Conservation (phyloP, 2,797 vertebrate genomes). For the Cuniculus paca region DNA sequence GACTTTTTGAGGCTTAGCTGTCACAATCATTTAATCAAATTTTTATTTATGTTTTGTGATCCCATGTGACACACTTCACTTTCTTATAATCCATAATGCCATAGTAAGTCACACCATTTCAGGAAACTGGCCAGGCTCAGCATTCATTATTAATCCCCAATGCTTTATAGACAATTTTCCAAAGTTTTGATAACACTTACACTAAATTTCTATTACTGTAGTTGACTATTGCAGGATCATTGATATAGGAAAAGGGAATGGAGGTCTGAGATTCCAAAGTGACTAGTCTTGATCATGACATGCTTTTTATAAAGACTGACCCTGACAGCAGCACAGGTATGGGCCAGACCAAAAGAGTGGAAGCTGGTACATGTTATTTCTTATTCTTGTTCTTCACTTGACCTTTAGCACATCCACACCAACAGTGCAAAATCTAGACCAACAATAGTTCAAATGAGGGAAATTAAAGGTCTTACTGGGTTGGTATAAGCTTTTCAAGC, state of each 20-base stretch:
- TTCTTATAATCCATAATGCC: conserved; percentile 68
- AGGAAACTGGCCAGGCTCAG: conserved; percentile 76
- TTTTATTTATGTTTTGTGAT: conserved; percentile 69
- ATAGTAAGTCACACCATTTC: conserved; percentile 73
- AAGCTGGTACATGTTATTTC: conserved; percentile 54
- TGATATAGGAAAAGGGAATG: conserved; percentile 73
- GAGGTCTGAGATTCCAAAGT: conserved; percentile 10
- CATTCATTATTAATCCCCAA: conserved; percentile 75
- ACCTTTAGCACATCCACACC: conserved; percentile 53
- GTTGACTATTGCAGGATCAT: conserved; percentile 74
- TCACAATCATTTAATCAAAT: conserved; percentile 69
- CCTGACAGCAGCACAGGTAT: conserved; percentile 44
- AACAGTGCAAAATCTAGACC: conserved; percentile 31
- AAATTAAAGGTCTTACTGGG: conserved; percentile 28
- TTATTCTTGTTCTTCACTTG: conserved; percentile 14
- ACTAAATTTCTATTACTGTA: conserved; percentile 78
- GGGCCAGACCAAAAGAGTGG: neutral
- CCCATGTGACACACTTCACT: conserved; percentile 11
- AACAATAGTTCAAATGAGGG: conserved; percentile 70
- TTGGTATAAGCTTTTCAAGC: conserved; percentile 25
- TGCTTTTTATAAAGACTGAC: conserved; percentile 68
- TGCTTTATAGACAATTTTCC: conserved; percentile 62
- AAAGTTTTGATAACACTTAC: conserved; percentile 77
- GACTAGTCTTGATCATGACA: conserved; percentile 57
- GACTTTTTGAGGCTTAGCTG: conserved; percentile 37